phyloP scores from a whole-genome alignment of 2,888 invertebrate genomes.

The Dynastes grantii region DNA sequence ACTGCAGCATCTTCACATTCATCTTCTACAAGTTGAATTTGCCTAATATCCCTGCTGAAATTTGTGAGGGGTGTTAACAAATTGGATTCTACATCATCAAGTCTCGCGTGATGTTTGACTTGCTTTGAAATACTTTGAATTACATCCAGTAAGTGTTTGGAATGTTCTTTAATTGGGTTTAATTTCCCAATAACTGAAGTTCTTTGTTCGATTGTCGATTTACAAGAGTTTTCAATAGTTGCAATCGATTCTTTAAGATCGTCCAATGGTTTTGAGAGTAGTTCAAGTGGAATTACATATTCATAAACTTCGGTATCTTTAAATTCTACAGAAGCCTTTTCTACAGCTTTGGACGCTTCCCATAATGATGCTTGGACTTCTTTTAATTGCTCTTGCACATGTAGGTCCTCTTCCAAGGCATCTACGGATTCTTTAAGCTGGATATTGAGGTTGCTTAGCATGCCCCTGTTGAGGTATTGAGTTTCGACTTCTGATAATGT shows the following conservation, averaged over 20 bases:
- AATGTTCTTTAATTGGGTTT: slow-evolving; percentile 10
- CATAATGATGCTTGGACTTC: slow-evolving; percentile 52
- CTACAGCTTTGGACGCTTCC: slow-evolving; percentile 46
- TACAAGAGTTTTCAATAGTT: slow-evolving; percentile 17
- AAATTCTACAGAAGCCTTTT: slow-evolving; percentile 7
- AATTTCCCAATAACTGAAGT: slow-evolving; percentile 20
- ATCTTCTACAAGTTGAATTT: slow-evolving; percentile 10
- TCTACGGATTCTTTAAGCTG: slow-evolving; percentile 26
- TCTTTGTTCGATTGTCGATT: slow-evolving; percentile 4
- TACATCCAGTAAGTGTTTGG: background rate
- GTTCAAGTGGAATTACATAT: slow-evolving; percentile 7
- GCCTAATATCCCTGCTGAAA: background rate
- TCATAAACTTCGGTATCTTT: background rate
- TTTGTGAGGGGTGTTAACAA: slow-evolving; percentile 18
- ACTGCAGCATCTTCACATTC: background rate
- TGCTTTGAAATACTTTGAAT: background rate
- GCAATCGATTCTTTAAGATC: slow-evolving; percentile 22
- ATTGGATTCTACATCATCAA: slow-evolving; percentile 1
- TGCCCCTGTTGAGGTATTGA: slow-evolving; percentile 13
- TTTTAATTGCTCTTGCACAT: slow-evolving; percentile 51
- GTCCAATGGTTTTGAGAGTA: slow-evolving; percentile 23
- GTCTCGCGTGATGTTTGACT: background rate
- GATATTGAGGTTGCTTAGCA: slow-evolving; percentile 14
- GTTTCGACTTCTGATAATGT: slow-evolving; percentile 25
- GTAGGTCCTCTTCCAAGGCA: background rate